A percentile compares a stretch with the other conserved stretches of the same genome.
These are phyloP conservation scores for Tetranychus cinnabarinus DNA, from an alignment of 1,140 invertebrate species.

Conservation along the genomic window DNA sequence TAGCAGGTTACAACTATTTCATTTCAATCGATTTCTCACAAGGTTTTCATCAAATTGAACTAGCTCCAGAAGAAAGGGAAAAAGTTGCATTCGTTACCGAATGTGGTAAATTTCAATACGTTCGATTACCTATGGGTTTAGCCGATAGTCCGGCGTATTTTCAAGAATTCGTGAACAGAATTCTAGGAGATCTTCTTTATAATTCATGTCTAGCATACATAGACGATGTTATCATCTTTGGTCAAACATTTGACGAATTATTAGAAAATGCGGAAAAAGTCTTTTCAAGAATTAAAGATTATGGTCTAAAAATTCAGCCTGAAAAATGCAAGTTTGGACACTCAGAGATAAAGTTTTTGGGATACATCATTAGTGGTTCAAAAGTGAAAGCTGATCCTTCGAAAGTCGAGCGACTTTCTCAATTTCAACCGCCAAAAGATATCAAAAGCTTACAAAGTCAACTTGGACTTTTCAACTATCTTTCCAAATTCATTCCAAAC, in stretches of 20 bases:
- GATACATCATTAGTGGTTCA: constrained; percentile 4
- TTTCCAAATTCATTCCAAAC: constrained; percentile 11
- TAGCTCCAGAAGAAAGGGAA: constrained; percentile 14
- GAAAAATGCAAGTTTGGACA: constrained; percentile 10
- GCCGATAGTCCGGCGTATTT: constrained; percentile 20
- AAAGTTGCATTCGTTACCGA: constrained; percentile 12
- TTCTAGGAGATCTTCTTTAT: constrained; percentile 7
- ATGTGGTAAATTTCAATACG: constrained; percentile 5
- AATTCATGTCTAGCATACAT: constrained; percentile 12
- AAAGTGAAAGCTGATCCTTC: constrained; percentile 9
- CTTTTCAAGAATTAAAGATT: constrained; percentile 10
- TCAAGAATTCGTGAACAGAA: constrained; percentile 16
- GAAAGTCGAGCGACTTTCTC: constrained; percentile 5
- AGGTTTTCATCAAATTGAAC: constrained; percentile 19
- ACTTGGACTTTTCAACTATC: constrained; percentile 19
- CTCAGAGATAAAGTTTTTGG: constrained; percentile 7
- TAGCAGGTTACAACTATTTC: constrained; percentile 8
- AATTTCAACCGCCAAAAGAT: constrained; percentile 7
- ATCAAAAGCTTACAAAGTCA: constrained; percentile 21
- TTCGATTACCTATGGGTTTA: constrained; percentile 22
- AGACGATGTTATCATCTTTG: constrained; percentile 15
- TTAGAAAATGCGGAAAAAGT: constrained; percentile 12
- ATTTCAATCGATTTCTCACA: constrained; percentile 16
- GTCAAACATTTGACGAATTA: constrained; percentile 11
- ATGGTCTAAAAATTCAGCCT: constrained; percentile 6